Evolutionary conservation across 2,113 vertebrate species (phyloP).

Genomic region (Notarius lentiginosus): DNA sequence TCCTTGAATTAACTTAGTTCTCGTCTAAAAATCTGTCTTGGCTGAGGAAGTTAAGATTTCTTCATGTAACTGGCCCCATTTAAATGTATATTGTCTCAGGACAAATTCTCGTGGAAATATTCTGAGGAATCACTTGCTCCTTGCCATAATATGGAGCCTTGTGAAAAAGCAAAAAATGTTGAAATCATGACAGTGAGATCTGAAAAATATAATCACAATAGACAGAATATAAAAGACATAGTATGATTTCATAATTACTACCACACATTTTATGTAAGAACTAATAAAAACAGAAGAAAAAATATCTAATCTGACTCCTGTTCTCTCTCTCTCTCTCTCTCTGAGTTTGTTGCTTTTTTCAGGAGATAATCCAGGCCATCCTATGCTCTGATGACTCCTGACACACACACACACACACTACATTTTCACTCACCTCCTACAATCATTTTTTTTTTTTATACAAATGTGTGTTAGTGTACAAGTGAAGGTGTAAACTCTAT

Average conservation of each 20-base stretch:
- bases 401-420: conserved; percentile 18
- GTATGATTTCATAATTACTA: background rate
- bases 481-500: conserved; percentile 57
- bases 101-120: background rate
- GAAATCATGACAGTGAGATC: background rate
- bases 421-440: conserved; percentile 20
- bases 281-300: background rate
- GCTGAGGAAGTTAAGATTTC: background rate
- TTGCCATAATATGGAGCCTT: background rate
- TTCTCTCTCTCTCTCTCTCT: conserved; percentile 19
- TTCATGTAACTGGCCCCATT: background rate
- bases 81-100: background rate
- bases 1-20: background rate
- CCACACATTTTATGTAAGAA: background rate
- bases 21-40: background rate
- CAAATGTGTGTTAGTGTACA: conserved; percentile 61
- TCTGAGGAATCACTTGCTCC: background rate
- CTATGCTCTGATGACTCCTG: conserved; percentile 18
- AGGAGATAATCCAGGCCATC: conserved; percentile 59
- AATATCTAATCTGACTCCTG: background rate
- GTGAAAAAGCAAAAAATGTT: background rate
- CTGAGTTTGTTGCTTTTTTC: conserved; percentile 73
- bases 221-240: background rate
- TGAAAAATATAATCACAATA: background rate
- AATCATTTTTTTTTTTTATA: conserved; percentile 64